A percentile compares a stretch with the other conserved stretches of the same genome.
Evolutionary conservation across 1,140 invertebrate species (phyloP).

Genomic region (Halictus rubicundus): DNA sequence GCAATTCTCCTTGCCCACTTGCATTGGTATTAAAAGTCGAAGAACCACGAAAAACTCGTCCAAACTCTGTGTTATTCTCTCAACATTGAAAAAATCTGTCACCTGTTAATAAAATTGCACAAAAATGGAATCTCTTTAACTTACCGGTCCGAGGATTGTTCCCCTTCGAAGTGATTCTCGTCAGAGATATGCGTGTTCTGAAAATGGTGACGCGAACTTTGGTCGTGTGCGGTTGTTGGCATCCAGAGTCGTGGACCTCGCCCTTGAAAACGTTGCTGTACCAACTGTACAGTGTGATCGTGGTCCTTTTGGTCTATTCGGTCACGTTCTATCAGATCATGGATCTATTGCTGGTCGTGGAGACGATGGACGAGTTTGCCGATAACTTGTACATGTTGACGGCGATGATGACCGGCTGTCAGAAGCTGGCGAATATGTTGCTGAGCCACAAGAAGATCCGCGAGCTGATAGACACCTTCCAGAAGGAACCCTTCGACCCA

Average conservation of each 20-base stretch:
- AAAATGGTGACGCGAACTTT: constrained; percentile 21
- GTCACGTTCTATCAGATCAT: constrained; percentile 22
- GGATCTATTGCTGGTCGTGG: constrained; percentile 26
- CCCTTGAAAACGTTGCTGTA: constrained; percentile 18
- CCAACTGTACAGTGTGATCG: not conserved
- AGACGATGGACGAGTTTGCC: constrained; percentile 43
- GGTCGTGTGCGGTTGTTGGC: constrained; percentile 42
- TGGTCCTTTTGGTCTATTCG: not conserved
- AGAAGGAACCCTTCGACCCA: constrained; percentile 37
- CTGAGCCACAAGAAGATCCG: constrained; percentile 35
- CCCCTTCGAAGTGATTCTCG: too few relatives aligned
- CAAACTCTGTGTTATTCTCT: too few relatives aligned
- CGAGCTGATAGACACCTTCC: constrained; percentile 27
- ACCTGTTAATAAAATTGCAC: too few relatives aligned
- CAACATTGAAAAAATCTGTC: too few relatives aligned
- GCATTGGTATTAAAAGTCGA: too few relatives aligned
- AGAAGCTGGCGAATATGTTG: constrained; percentile 49
- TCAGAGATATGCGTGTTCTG: constrained; percentile 31
- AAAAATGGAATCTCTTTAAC: too few relatives aligned
- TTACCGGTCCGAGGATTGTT: too few relatives aligned
- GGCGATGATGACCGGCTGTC: constrained; percentile 39
- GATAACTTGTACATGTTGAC: constrained; percentile 62
- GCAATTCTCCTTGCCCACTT: too few relatives aligned
- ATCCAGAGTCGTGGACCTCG: constrained; percentile 14
- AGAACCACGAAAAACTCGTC: too few relatives aligned